Percentiles rank a stretch among this genome's conserved stretches.
These are phyloP conservation scores for Poecilia wingei DNA, from an alignment of 2,797 vertebrate species.

Conservation along the genomic window DNA sequence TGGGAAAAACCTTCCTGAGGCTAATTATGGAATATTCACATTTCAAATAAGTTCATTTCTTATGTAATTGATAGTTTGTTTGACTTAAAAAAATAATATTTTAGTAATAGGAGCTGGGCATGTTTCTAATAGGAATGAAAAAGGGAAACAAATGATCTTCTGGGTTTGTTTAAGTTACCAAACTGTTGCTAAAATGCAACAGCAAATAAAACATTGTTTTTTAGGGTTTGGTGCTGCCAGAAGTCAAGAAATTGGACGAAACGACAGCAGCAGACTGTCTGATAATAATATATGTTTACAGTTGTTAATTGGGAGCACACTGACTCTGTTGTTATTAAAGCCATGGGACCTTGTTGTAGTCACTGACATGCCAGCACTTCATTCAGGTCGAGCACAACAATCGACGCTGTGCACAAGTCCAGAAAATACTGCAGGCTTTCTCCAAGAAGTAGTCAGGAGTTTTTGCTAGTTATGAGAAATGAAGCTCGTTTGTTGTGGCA, in stretches of 20 bases:
- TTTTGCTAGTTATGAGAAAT: neutral
- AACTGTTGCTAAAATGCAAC: neutral
- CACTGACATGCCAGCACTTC: neutral
- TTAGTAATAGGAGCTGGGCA: neutral
- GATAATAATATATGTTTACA: neutral
- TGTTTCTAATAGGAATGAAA: neutral
- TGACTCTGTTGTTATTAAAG: neutral
- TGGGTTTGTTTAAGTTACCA: neutral
- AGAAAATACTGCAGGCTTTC: neutral
- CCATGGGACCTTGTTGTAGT: neutral
- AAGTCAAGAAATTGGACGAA: neutral
- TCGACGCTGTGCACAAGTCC: neutral
- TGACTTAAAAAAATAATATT: neutral
- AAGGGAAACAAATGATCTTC: neutral
- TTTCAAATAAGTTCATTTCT: neutral
- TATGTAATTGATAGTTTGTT: neutral
- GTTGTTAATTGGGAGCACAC: neutral
- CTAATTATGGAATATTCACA: neutral
- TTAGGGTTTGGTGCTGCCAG: neutral
- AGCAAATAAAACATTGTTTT: neutral
- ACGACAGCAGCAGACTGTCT: neutral
- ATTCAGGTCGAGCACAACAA: neutral
- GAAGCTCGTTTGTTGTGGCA: neutral
- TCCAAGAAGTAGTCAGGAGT: neutral
- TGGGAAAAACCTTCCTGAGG: neutral